Base-by-base conservation (phyloP, 2,113 vertebrate genomes). In the Salvator merianae region DNA sequence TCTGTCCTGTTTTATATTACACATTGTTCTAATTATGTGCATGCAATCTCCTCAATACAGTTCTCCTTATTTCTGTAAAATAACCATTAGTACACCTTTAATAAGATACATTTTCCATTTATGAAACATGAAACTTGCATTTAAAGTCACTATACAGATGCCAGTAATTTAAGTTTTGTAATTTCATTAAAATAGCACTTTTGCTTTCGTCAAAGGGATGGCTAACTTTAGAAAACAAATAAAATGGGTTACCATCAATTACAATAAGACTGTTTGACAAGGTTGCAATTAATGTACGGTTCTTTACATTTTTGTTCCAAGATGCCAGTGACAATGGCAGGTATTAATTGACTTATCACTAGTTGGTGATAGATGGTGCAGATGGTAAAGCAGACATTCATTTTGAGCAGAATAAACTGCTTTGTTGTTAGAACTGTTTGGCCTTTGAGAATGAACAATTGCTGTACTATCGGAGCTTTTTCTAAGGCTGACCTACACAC, bases 211-310 rank as follows among this genome's bases (percentile, higher is more conserved):
- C 75, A 55, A 86, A 83, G 79, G 90, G 88, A 83, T 86, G 92
- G 26, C 74, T 88, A 91, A 88, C 89, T 95, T 94, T 95, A 92
- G 91, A 93, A 94, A 95, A 95, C 94, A 96, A 93, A 94, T 93
- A 85, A 93, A 97, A 94, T 95, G 63, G n/a, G 97, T 97, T 96
- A 93, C 93, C 93, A 96, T 97, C 96, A 96, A 97, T 97, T 98
- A 95, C 84, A 95, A 95, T 93, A 96, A 95, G 96, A 95, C 94
- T 92, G 89, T 94, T 93, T 93, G 95, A 97, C 96, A 96, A 91
- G 88, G 89, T 87, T 88, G 90, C 93, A 97, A 95, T 97, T 97
- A 96, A 96, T 97, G 93, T 96, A 90, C 94, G 94, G 90, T 92
- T 95, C 91, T 95, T 96, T 93, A 95, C 96, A 96, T 96, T 96